phyloP scores from a whole-genome alignment of 2,113 vertebrate genomes.

The Labrus mixtus region DNA sequence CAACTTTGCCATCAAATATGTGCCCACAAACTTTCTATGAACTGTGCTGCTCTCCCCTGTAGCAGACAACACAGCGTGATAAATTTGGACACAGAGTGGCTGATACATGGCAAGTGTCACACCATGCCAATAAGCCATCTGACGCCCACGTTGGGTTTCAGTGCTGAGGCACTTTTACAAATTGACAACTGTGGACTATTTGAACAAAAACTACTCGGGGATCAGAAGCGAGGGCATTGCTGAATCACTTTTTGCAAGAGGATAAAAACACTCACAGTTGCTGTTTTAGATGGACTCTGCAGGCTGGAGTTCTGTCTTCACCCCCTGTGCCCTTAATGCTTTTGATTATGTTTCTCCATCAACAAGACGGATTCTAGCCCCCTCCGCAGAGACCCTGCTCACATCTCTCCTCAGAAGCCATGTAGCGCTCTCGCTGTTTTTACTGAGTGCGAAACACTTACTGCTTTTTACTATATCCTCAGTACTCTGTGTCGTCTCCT shows the following conservation, averaged over 20 bases:
- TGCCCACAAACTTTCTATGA: constrained; percentile 25
- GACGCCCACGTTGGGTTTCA: constrained; percentile 21
- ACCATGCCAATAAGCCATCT: constrained; percentile 35
- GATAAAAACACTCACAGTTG: constrained; percentile 12
- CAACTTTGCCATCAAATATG: constrained; percentile 8
- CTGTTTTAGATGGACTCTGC: constrained; percentile 12
- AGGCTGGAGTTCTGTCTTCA: constrained; percentile 32
- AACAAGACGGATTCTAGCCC: constrained; percentile 27
- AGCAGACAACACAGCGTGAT: constrained; percentile 4
- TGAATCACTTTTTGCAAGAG: constrained; percentile 34
- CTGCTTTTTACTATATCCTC: constrained; percentile 46
- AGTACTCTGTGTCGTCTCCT: constrained; percentile 21
- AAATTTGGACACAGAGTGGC: constrained; percentile 23
- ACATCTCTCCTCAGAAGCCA: constrained; percentile 28
- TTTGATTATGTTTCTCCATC: constrained; percentile 56
- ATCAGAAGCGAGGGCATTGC: constrained; percentile 35
- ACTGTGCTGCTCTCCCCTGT: constrained; percentile 26
- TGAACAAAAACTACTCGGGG: constrained; percentile 25
- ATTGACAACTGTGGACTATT: constrained; percentile 13
- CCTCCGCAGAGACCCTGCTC: constrained; percentile 25
- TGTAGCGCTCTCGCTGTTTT: constrained; percentile 25
- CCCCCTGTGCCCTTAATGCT: constrained; percentile 12
- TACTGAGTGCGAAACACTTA: constrained; percentile 43
- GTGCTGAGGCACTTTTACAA: constrained; percentile 8
- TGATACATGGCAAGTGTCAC: constrained; percentile 33